Evolutionary conservation across 2,797 vertebrate species (phyloP), one percentile per base, ranked within the genome.

Genomic region (Smutsia temminckii): DNA sequence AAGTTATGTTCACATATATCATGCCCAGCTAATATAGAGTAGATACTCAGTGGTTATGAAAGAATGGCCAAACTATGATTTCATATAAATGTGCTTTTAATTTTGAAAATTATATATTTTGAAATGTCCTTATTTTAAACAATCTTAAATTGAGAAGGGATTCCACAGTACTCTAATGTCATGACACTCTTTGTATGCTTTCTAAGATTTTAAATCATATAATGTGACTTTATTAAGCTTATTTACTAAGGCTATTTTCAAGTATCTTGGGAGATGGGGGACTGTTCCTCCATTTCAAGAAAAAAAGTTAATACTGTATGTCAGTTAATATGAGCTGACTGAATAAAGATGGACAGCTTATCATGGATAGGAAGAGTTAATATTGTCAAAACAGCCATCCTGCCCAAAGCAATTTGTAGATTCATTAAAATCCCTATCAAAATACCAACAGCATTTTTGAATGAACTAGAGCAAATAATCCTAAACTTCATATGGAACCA

Each of bases 41-140:
- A 3, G 59, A 11, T 40, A 49, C n/a, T 12, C 34, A 34, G 8
- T 40, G 46, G 42, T 25, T 18, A 77, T 69, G 64, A 87, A 59
- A 88, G 78, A 77, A 88, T 55, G 51, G 37, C 18, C 49, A 68
- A 68, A 85, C 40, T 59, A 34, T 84, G 16, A 79, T 49, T 85
- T 93, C 34, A 21, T 85, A 55, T 34, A 83, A 46, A 69, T 75
- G 4, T 77, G 53, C 25, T 92, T 88, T 81, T 34, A 77, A 61
- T 63, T 92, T 92, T 55, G 25, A 95, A 84, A 92, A 55, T 55
- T 17, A 69, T 66, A 37, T 29, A 63, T 83, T 75, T 95, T 64
- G 17, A 64, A 84, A 61, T 59, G 5, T 29, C 75, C n/a, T 75
- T 63, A 49, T 74, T 91, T 91, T 72, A 92, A 53, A 83, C 14